These are phyloP conservation scores for Herminia tarsipennalis DNA, from an alignment of 2,888 invertebrate species.

Conservation along the genomic window DNA sequence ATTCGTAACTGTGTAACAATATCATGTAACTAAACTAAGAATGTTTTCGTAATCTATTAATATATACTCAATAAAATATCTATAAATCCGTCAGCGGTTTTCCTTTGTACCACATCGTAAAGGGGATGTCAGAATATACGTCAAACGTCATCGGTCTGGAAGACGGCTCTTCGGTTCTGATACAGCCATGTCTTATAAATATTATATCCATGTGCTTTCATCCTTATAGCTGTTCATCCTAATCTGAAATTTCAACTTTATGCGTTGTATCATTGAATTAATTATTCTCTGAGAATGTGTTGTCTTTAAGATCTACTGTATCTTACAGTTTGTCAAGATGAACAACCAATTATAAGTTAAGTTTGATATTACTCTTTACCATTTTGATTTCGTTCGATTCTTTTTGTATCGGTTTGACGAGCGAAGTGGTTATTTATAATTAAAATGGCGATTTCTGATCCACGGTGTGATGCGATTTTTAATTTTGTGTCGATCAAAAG, in stretches of 20 bases:
- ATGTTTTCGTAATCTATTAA: neutral
- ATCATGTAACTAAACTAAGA: no score
- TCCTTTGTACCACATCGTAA: conserved; percentile 44
- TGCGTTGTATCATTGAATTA: neutral
- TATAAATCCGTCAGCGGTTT: conserved; percentile 8
- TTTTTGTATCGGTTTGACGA: conserved; percentile 70
- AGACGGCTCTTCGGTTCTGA: conserved; percentile 82
- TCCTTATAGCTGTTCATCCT: conserved; percentile 50
- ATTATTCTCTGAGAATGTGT: conserved; percentile 18
- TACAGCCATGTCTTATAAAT: conserved; percentile 81
- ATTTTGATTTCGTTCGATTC: conserved; percentile 81
- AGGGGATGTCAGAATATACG: conserved; percentile 75
- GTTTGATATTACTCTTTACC: conserved; percentile 80
- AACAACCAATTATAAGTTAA: conserved; percentile 80
- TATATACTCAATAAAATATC: neutral
- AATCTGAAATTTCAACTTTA: conserved; percentile 43
- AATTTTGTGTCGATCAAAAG: conserved; percentile 75
- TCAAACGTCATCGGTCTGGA: conserved; percentile 84
- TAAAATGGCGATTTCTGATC: conserved; percentile 77
- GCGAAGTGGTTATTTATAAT: conserved; percentile 72
- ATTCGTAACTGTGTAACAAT: no score
- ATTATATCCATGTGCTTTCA: conserved; percentile 64
- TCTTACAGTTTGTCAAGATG: conserved; percentile 61
- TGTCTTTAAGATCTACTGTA: conserved; percentile 47
- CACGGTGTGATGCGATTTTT: conserved; percentile 59